Percentiles rank a stretch among this genome's conserved stretches.
Conservation (phyloP, 35 echinoderm and acorn worm genomes). For the Eucidaris tribuloides region DNA sequence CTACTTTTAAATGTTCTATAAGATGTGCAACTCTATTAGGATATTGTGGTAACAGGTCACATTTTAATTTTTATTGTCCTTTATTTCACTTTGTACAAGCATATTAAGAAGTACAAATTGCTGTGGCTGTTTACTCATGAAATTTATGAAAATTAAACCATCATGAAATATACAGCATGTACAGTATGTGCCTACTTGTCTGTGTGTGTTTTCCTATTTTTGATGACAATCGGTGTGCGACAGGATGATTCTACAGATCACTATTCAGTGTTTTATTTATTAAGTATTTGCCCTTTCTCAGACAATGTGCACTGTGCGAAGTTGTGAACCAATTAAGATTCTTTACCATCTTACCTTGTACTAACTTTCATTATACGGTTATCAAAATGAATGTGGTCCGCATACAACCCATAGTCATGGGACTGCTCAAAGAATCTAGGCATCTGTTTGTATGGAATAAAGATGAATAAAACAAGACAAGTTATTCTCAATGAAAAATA, state of each 20-base stretch:
- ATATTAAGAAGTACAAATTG: too few relatives aligned
- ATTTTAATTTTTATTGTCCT: too few relatives aligned
- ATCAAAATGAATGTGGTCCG: conserved; percentile 76
- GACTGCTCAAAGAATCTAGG: conserved; percentile 79
- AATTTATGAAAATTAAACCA: too few relatives aligned
- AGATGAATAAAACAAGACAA: not conserved
- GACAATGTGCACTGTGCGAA: not conserved
- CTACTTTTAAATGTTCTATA: too few relatives aligned
- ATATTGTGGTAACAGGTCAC: too few relatives aligned
- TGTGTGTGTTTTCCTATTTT: not conserved
- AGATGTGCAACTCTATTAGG: too few relatives aligned
- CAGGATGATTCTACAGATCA: not conserved
- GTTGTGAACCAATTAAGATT: not conserved
- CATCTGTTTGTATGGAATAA: conserved; percentile 57
- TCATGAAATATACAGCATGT: too few relatives aligned
- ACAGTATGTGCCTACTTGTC: not conserved
- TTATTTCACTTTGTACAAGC: too few relatives aligned
- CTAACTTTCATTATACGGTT: conserved; percentile 82
- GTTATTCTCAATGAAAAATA: conserved; percentile 19
- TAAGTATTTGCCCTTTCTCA: not conserved
- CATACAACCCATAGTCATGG: conserved; percentile 90
- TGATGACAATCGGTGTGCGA: not conserved
- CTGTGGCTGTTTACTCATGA: too few relatives aligned
- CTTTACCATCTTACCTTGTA: conserved; percentile 51
- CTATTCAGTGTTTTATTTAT: not conserved